These are phyloP conservation scores for Eucera pruinosa DNA, from an alignment of 2,888 invertebrate genomes.

Conservation along the genomic window DNA sequence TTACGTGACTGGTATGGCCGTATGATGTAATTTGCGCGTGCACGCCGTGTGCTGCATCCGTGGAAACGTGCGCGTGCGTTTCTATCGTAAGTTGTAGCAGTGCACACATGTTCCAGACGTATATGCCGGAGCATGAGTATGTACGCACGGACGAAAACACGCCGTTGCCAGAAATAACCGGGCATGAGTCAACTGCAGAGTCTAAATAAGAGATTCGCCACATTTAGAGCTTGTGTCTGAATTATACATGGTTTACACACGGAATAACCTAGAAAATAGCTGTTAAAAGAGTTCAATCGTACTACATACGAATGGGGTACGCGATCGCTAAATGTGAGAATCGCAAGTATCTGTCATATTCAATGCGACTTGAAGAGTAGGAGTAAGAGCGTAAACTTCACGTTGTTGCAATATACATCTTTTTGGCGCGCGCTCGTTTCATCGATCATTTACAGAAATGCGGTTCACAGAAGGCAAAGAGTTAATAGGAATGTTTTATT, in stretches of 20 bases:
- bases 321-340: neutral
- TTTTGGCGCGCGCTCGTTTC: slow-evolving; percentile 10
- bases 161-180: slow-evolving; percentile 75
- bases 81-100: slow-evolving; percentile 29
- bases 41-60: slow-evolving; percentile 29
- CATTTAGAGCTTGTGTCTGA: slow-evolving; percentile 78
- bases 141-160: slow-evolving; percentile 76
- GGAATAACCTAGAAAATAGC: slow-evolving; percentile 72
- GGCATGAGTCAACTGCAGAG: slow-evolving; percentile 77
- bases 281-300: slow-evolving; percentile 55
- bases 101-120: slow-evolving; percentile 60
- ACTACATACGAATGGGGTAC: neutral
- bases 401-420: slow-evolving; percentile 1
- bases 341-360: neutral
- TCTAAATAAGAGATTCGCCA: slow-evolving; percentile 79
- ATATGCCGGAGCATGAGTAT: slow-evolving; percentile 65
- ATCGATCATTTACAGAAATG: neutral
- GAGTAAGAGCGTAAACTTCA: neutral
- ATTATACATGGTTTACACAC: slow-evolving; percentile 72
- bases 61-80: slow-evolving; percentile 29
- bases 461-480: neutral
- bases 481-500: slow-evolving; percentile 50
- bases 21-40: slow-evolving; percentile 65
- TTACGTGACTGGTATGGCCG: slow-evolving; percentile 19
- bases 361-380: neutral